phyloP scores from a whole-genome alignment of 2,888 invertebrate species.

The Pristionchus japonicus region DNA sequence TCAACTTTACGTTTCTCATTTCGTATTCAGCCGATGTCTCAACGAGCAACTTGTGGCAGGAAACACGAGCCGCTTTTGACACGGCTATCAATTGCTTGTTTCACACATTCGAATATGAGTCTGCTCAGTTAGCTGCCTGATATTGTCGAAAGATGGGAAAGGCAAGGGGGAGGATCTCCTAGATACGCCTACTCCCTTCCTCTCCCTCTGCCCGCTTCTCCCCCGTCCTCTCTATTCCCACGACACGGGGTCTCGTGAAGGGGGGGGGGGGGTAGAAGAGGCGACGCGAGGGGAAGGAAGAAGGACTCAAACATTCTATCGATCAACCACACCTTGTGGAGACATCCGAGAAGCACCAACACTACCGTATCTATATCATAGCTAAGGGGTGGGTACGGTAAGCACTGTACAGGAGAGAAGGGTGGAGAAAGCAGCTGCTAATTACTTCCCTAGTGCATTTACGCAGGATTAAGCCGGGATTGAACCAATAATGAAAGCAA shows the following conservation, averaged over 20 bases:
- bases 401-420: background rate
- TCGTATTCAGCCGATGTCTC: background rate
- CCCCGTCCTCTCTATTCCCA: conserved; percentile 5
- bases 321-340: conserved; percentile 9
- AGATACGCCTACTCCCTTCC: conserved; percentile 2
- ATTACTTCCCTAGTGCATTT: background rate
- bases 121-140: background rate
- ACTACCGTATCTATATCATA: background rate
- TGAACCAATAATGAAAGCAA: background rate
- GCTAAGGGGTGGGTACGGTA: background rate
- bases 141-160: conserved; percentile 22
- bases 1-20: background rate
- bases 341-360: background rate
- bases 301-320: conserved; percentile 35
- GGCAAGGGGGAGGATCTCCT: background rate
- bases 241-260: conserved; percentile 1
- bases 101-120: background rate
- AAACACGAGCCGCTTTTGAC: background rate
- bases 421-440: background rate
- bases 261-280: background rate
- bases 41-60: background rate
- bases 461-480: background rate
- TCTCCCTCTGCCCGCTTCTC: background rate
- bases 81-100: background rate
- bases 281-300: background rate